phyloP scores from a whole-genome alignment of 2,888 invertebrate genomes.

The Steinernema carpocapsae region DNA sequence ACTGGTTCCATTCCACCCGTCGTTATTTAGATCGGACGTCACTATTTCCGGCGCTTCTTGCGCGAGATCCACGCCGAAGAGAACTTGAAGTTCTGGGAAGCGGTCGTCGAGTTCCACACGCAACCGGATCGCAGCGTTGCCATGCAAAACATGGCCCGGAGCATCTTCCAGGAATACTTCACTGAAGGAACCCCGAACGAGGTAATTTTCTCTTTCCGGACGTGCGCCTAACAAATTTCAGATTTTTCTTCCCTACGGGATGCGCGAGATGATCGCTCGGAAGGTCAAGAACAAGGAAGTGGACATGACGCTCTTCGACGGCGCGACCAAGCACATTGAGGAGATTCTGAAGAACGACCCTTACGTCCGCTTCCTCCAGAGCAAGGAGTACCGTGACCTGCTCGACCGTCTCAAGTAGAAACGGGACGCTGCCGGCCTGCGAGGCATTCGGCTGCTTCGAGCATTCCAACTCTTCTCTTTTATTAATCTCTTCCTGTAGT shows the following conservation, averaged over 20 bases:
- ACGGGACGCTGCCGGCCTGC: not conserved
- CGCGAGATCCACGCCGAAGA: slow-evolving; percentile 67
- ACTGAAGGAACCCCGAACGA: slow-evolving; percentile 64
- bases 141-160: slow-evolving; percentile 62
- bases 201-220: slow-evolving; percentile 40
- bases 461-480: too few species aligned
- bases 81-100: slow-evolving; percentile 68
- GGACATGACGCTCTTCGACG: slow-evolving; percentile 65
- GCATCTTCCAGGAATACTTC: slow-evolving; percentile 63
- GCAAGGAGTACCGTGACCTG: slow-evolving; percentile 56
- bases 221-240: slow-evolving; percentile 35
- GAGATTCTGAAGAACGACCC: slow-evolving; percentile 61
- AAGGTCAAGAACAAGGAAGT: slow-evolving; percentile 59
- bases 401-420: slow-evolving; percentile 38
- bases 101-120: slow-evolving; percentile 37
- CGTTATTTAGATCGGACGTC: slow-evolving; percentile 62
- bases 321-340: slow-evolving; percentile 66
- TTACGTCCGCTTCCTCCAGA: slow-evolving; percentile 67
- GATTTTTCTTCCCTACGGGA: slow-evolving; percentile 66
- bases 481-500: too few species aligned
- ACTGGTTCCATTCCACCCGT: too few species aligned
- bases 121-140: slow-evolving; percentile 54
- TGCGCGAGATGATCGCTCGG: slow-evolving; percentile 62
- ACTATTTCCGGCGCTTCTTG: slow-evolving; percentile 65
- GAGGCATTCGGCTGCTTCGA: not conserved